These are phyloP conservation scores for Trichonephila clavipes DNA, from an alignment of 1,140 invertebrate genomes.

Conservation along the genomic window DNA sequence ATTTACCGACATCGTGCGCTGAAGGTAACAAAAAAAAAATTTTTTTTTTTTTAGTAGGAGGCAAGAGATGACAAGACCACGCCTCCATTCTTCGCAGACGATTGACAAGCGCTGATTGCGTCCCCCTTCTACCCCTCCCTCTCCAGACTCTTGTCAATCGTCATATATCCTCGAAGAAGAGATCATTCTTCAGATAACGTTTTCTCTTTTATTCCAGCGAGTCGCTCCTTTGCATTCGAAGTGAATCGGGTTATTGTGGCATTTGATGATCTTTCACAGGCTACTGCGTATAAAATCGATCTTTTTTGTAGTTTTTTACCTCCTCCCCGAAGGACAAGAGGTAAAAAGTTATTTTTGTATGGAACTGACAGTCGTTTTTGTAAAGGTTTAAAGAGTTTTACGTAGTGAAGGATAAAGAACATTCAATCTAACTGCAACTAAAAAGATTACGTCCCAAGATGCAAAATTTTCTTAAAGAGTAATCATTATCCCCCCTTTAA, in stretches of 20 bases:
- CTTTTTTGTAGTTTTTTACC: too few species aligned
- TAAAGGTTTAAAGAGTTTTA: too few species aligned
- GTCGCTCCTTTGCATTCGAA: not conserved
- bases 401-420: too few species aligned
- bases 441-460: too few species aligned
- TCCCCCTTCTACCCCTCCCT: not conserved
- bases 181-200: conserved; percentile 55
- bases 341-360: too few species aligned
- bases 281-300: too few species aligned
- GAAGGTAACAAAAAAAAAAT: conserved; percentile 13
- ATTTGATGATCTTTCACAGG: not conserved
- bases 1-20: not conserved
- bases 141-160: conserved; percentile 49
- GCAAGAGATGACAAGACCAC: conserved; percentile 33
- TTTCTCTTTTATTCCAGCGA: conserved; percentile 2
- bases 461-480: too few species aligned
- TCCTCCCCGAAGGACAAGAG: too few species aligned
- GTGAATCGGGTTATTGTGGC: not conserved
- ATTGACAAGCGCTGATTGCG: conserved; percentile 59
- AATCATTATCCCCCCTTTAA: too few species aligned
- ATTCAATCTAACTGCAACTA: too few species aligned
- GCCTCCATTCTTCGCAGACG: not conserved
- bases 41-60: not conserved
- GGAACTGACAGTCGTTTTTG: too few species aligned
- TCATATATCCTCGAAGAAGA: conserved; percentile 13